Base-by-base conservation (phyloP, 2,888 invertebrate genomes). In the Beris morrisii region DNA sequence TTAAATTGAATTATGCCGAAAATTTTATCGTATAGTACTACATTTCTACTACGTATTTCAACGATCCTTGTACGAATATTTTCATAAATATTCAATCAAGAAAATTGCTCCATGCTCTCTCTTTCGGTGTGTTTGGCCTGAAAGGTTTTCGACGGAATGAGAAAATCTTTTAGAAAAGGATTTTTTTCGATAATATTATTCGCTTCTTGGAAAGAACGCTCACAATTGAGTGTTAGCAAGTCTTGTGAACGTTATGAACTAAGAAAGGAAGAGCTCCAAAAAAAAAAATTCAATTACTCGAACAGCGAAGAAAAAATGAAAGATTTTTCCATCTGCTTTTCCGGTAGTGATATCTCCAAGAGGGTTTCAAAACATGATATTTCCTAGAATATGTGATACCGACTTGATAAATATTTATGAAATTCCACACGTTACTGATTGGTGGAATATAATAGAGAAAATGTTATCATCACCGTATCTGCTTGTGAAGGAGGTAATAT, bases 21-120 rank as follows among this genome's bases (percentile, higher is more conserved):
- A 22, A 22, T 22, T 22, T 22, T 22, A 22, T 22, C 22, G 22
- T 3, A 22, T 3, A 22, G 22, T 22, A 22, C 22, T 22, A 22
- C 22, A 22, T 22, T 22, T 22, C 22, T 22, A 22, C 22, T 22
- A 22, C 22, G 22, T 22, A 22, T 22, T 22, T 22, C 22, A 1
- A 22, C 22, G 22, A 22, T 22, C 22, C 22, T 22, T 56, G 45
- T 28, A n/a, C 44, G 57, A 45, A 57, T 57, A 57, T 57, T 57
- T 57, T 57, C 57, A 57, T 57, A 57, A 57, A 57, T 57, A 57
- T 57, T 44, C 57, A 57, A 57, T 57, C 57, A 57, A 57, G 57
- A 57, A 57, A 57, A 57, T 57, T 57, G 57, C 57, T 57, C 22
- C 22, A 22, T 22, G 22, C 22, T 22, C 22, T 22, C 22, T 22